These are phyloP conservation scores for Nebria brevicollis DNA, from an alignment of 2,888 invertebrate genomes.

Conservation along the genomic window DNA sequence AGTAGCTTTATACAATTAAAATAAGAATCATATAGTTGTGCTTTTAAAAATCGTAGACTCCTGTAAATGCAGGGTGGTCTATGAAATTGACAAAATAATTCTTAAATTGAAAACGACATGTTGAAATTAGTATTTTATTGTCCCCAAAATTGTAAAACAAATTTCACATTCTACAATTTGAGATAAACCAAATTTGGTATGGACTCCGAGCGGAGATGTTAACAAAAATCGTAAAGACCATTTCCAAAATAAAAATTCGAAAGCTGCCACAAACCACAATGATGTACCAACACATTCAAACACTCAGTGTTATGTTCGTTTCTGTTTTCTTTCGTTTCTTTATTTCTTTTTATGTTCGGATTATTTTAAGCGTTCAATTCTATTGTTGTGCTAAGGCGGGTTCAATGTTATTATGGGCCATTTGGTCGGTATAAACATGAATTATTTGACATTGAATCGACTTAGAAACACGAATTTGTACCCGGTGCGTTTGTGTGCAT, in stretches of 20 bases:
- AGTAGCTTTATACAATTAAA: no score
- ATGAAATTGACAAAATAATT: not conserved
- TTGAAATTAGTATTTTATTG: not conserved
- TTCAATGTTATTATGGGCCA: conserved; percentile 26
- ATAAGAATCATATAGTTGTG: no score
- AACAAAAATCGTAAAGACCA: conserved; percentile 32
- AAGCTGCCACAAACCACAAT: conserved; percentile 4
- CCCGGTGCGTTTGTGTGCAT: conserved; percentile 13
- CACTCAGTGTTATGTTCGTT: conserved; percentile 1
- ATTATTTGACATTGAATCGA: conserved; percentile 26
- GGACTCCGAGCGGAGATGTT: conserved; percentile 14
- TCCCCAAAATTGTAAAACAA: not conserved
- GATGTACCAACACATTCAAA: not conserved
- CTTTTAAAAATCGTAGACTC: no score
- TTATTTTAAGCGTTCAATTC: conserved; percentile 38
- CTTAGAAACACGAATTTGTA: conserved; percentile 13
- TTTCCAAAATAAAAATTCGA: conserved; percentile 30
- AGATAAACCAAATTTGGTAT: conserved; percentile 29
- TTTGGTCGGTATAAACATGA: conserved; percentile 31
- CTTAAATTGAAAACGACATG: not conserved
- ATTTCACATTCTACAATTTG: not conserved
- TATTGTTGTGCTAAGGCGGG: conserved; percentile 19
- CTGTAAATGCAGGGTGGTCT: not conserved
- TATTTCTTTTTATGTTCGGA: conserved; percentile 17
- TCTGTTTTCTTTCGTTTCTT: conserved; percentile 4